phyloP scores from a whole-genome alignment of 2,797 vertebrate species.

The Pelochelys cantorii region DNA sequence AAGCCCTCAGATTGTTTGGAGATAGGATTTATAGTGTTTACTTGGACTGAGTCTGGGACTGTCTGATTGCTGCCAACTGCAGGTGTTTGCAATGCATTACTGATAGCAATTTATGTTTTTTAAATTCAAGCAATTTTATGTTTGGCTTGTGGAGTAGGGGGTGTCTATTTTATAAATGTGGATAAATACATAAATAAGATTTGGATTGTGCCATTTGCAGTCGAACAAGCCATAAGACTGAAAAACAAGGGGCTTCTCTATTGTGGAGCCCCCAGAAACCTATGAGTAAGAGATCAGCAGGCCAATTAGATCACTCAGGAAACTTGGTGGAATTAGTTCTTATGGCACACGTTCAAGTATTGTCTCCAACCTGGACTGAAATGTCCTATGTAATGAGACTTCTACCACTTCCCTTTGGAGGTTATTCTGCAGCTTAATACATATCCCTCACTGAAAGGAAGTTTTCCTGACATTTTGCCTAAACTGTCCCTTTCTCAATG shows the following conservation, averaged over 20 bases:
- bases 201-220: not conserved
- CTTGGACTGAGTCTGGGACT: constrained; percentile 28
- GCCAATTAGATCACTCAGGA: not conserved
- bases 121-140: too few relatives aligned
- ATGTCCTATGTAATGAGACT: rapidly evolving
- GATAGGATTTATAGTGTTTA: constrained; percentile 25
- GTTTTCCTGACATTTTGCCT: not conserved
- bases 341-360: not conserved
- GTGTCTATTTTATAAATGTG: not conserved
- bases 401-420: rapidly evolving
- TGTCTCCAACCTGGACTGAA: not conserved
- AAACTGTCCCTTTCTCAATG: not conserved
- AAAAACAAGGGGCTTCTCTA: not conserved
- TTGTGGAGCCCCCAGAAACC: not conserved
- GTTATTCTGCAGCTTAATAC: not conserved
- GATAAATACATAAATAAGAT: constrained; percentile 31
- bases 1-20: constrained; percentile 9
- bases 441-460: not conserved
- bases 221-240: not conserved
- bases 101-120: constrained; percentile 38
- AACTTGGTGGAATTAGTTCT: not conserved
- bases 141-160: constrained; percentile 33
- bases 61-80: constrained; percentile 5
- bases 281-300: rapidly evolving
- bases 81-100: constrained; percentile 27